Conservation (phyloP, 2,888 invertebrate genomes). For the Orthonevra nobilis region DNA sequence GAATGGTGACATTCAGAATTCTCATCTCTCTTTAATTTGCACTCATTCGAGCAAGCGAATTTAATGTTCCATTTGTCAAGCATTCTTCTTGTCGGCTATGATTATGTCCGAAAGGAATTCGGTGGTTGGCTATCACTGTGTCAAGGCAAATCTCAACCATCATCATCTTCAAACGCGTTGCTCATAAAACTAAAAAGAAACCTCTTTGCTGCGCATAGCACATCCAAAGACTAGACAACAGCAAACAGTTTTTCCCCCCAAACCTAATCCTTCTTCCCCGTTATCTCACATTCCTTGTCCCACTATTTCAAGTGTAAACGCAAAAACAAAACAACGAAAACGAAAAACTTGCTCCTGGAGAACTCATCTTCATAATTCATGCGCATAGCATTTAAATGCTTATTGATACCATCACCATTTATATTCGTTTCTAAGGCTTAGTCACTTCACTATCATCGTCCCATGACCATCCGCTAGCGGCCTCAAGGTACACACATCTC, state of each 20-base stretch:
- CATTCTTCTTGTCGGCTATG: too few species aligned
- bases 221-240: too few species aligned
- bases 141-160: too few species aligned
- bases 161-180: too few species aligned
- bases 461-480: conserved; percentile 50
- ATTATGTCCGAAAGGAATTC: too few species aligned
- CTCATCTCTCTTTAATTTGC: too few species aligned
- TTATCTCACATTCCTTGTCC: neutral
- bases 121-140: too few species aligned
- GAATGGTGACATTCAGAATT: too few species aligned
- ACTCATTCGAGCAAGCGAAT: too few species aligned
- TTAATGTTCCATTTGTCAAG: too few species aligned
- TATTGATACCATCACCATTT: conserved; percentile 69
- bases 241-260: neutral
- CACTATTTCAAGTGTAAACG: neutral
- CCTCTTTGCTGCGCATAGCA: too few species aligned
- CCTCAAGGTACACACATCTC: conserved; percentile 57
- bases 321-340: conserved; percentile 17
- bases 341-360: conserved; percentile 60
- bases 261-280: conserved; percentile 22
- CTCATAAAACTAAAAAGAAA: too few species aligned
- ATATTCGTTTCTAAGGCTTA: conserved; percentile 59
- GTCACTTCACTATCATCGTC: conserved; percentile 56
- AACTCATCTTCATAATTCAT: conserved; percentile 70
- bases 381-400: conserved; percentile 70